These are phyloP conservation scores for Spatula versicolor DNA, from an alignment of 2,797 vertebrate species.

Conservation along the genomic window DNA sequence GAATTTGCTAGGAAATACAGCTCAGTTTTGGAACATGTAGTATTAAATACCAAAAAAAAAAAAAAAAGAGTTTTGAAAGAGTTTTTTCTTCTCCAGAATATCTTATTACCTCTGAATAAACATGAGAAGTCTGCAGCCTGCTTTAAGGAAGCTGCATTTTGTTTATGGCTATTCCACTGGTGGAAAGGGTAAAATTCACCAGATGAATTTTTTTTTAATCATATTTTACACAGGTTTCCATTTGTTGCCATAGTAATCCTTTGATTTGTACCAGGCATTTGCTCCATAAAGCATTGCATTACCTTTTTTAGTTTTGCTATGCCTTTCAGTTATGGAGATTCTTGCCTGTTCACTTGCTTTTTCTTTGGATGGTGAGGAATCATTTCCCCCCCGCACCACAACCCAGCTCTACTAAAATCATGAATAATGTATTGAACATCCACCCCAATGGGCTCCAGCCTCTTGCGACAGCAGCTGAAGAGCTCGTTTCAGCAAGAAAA, in stretches of 20 bases:
- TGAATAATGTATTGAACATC: slow-evolving; percentile 53
- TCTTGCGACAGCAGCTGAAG: slow-evolving; percentile 38
- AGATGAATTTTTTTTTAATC: not conserved
- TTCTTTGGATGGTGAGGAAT: not conserved
- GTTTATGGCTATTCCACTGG: not conserved
- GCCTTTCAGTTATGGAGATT: not conserved
- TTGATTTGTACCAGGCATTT: not conserved
- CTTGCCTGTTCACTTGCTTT: not conserved
- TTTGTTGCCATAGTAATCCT: not conserved
- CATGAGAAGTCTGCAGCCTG: not conserved
- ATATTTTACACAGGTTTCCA: not conserved
- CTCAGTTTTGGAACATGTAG: not conserved
- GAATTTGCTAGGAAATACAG: not conserved
- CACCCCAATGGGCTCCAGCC: not conserved
- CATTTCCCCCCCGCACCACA: not conserved
- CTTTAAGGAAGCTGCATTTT: not conserved
- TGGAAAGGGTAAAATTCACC: not conserved
- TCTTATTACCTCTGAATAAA: not conserved
- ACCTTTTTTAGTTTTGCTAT: not conserved
- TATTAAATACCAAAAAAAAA: not conserved
- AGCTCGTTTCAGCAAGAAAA: slow-evolving; percentile 53
- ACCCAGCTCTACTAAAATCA: not conserved
- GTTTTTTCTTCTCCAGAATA: not conserved
- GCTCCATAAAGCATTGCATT: not conserved
- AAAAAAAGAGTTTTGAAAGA: not conserved